phyloP scores from a whole-genome alignment of 2,797 vertebrate species.

The Diplodus sargus region DNA sequence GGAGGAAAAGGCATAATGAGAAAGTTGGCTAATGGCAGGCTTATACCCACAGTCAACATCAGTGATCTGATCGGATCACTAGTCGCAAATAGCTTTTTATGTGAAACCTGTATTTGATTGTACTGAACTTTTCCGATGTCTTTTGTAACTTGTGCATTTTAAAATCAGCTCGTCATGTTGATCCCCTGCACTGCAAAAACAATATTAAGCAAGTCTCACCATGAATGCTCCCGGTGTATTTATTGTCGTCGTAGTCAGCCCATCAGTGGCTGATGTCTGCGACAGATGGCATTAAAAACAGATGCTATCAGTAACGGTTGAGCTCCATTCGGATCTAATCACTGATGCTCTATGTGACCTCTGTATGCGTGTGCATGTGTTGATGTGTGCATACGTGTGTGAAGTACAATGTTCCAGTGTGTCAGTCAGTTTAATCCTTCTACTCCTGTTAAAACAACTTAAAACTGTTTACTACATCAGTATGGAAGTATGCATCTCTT shows the following conservation, averaged over 20 bases:
- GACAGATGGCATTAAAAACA: constrained; percentile 74
- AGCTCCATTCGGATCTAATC: constrained; percentile 70
- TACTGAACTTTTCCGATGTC: neutral
- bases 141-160: neutral
- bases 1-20: no score
- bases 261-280: constrained; percentile 45
- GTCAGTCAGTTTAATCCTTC: constrained; percentile 17
- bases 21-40: no score
- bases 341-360: constrained; percentile 56
- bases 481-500: neutral
- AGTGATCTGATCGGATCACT: neutral
- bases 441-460: constrained; percentile 20
- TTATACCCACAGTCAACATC: neutral
- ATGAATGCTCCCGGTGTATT: constrained; percentile 11
- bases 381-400: neutral
- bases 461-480: neutral
- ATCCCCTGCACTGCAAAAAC: neutral
- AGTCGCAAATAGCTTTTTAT: neutral
- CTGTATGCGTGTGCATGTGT: constrained; percentile 21
- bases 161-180: neutral
- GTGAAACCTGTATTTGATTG: neutral
- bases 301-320: constrained; percentile 66
- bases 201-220: constrained; percentile 6
- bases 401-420: neutral
- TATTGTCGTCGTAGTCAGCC: constrained; percentile 18